Conservation (phyloP, 2,888 invertebrate species). For the Hedya salicella region DNA sequence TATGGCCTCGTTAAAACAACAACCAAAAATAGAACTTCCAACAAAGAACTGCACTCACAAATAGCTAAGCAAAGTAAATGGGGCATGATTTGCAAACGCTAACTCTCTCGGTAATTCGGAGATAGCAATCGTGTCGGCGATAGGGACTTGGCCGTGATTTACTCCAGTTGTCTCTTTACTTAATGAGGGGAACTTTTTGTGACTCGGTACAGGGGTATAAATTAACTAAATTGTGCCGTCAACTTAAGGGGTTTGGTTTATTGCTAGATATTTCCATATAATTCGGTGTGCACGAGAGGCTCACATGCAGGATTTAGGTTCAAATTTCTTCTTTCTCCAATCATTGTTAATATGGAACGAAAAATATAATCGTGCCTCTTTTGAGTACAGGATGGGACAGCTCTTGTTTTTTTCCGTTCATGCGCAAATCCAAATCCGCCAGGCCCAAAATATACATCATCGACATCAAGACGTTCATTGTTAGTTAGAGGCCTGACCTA, state of each 20-base stretch:
- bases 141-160: slow-evolving; percentile 71
- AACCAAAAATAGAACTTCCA: no score
- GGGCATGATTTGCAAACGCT: slow-evolving; percentile 56
- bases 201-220: slow-evolving; percentile 66
- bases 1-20: no score
- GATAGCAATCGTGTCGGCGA: slow-evolving; percentile 73
- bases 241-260: slow-evolving; percentile 46
- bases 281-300: background rate
- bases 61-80: slow-evolving; percentile 48
- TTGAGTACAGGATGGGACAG: no score
- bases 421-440: no score
- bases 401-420: no score
- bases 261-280: slow-evolving; percentile 22
- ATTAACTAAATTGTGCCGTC: slow-evolving; percentile 68
- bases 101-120: slow-evolving; percentile 67
- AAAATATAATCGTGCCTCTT: no score
- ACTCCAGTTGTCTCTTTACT: slow-evolving; percentile 72
- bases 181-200: slow-evolving; percentile 79
- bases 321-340: no score
- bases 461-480: no score
- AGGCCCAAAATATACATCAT: no score
- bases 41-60: slow-evolving; percentile 23
- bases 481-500: no score
- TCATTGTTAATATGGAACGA: no score
- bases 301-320: background rate